phyloP scores from a whole-genome alignment of 2,797 vertebrate species.

The Coracias cyanogaster region DNA sequence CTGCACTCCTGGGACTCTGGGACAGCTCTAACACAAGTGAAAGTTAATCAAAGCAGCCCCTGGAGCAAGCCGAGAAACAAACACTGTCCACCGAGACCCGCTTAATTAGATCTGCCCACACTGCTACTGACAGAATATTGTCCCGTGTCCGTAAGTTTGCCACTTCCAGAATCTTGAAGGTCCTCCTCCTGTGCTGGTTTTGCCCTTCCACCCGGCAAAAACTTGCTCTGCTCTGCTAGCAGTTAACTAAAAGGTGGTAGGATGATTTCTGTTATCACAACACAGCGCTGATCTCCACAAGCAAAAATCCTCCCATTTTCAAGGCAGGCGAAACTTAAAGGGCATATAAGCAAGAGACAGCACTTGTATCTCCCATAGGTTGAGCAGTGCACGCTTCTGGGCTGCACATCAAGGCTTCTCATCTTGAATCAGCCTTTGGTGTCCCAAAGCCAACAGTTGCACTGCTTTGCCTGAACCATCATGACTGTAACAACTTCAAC shows the following conservation, averaged over 20 bases:
- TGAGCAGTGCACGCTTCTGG: background rate
- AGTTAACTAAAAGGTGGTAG: background rate
- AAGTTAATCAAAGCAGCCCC: background rate
- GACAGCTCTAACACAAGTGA: background rate
- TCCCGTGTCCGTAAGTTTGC: background rate
- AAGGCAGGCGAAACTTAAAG: background rate
- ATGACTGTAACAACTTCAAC: background rate
- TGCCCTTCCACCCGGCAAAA: background rate
- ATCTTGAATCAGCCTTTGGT: background rate
- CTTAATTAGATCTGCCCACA: background rate
- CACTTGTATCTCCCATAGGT: background rate
- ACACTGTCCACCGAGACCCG: rapidly evolving
- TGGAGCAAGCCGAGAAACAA: background rate
- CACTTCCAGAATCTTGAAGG: background rate
- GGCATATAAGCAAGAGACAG: background rate
- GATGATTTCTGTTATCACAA: background rate
- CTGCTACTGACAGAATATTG: background rate
- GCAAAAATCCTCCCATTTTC: background rate
- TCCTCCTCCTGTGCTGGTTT: background rate
- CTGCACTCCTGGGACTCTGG: background rate
- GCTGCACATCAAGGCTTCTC: background rate
- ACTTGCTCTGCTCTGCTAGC: background rate
- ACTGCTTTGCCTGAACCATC: background rate
- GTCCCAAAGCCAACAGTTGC: background rate
- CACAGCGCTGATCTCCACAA: background rate